Percentiles rank a stretch among this genome's conserved stretches.
Evolutionary conservation across 2,888 invertebrate species (phyloP).

Genomic region (Philereme vetulata): DNA sequence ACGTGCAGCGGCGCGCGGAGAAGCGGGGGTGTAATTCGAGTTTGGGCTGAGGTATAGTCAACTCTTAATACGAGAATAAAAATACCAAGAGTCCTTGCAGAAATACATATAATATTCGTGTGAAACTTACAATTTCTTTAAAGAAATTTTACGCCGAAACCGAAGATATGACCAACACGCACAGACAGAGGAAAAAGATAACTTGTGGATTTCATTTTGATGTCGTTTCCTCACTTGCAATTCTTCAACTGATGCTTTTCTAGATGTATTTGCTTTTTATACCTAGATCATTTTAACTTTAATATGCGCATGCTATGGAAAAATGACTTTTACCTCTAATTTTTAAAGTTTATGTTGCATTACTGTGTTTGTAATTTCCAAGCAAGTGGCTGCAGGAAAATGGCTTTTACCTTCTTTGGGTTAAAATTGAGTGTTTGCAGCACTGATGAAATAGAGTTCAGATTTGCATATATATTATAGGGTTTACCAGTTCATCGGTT

Average conservation of each 20-base stretch:
- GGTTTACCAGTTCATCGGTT: constrained; percentile 11
- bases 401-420: too few species aligned
- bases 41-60: too few species aligned
- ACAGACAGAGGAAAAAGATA: constrained; percentile 36
- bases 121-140: constrained; percentile 45
- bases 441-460: neutral
- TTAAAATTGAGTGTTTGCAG: neutral
- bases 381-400: too few species aligned
- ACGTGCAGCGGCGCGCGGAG: too few species aligned
- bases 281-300: neutral
- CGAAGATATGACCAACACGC: constrained; percentile 36
- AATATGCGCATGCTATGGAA: too few species aligned
- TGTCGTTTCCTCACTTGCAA: neutral
- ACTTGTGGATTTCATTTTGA: constrained; percentile 36
- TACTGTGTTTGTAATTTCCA: too few species aligned
- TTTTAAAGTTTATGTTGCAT: too few species aligned
- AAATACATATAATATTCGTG: too few species aligned
- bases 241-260: neutral
- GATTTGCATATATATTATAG: neutral
- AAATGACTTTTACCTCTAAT: too few species aligned
- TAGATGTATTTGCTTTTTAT: neutral
- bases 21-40: too few species aligned
- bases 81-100: too few species aligned
- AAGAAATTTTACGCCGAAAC: constrained; percentile 41
- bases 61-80: too few species aligned